Base-by-base conservation (phyloP, 2,113 vertebrate genomes). In the Galemys pyrenaicus region DNA sequence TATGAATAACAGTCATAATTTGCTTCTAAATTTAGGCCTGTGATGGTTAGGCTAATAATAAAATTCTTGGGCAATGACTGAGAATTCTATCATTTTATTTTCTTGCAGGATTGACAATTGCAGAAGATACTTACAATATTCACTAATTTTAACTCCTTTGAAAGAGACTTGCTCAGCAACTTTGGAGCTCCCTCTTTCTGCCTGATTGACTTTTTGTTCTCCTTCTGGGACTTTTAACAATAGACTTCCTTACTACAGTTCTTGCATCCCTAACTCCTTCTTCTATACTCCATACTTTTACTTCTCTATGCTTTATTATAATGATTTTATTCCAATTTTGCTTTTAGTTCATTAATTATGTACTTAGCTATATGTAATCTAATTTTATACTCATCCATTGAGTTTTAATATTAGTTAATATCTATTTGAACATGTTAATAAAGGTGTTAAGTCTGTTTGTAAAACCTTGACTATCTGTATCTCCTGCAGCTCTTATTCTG, bases 61-160 rank as follows among this genome's bases (percentile, higher is more conserved):
- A n/a, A 26, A 67, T 56, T 81, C 26, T 70, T 70, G 39, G 30
- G 22, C 30, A 10, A 32, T 32, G 20, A 26, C 13, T 62, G 22
- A 84, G 22, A 84, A 62, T 62, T 77, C 9, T 71, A 12, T 91
- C 2, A 74, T 90, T 92, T 87, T 60, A 7, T 67, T 86, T 94
- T 75, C 37, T 64, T 74, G 65, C 60, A 56, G 41, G 1, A 62
- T 46, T 26, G 60, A 91, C 28, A 54, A 28, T 37, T 77, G 24
- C 11, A 22, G 81, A 90, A 88, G 70, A n/a, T 35, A n/a, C 32
- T 84, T 28, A 19, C 51, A 15, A 67, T 30, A 3, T 20, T 46
- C 64, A 20, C 9, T 79, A 11, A 65, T 91, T 73, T 82, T 83
- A 78, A 32, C 35, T 51, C 49, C 20, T 71, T 67, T 77, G 67